These are phyloP conservation scores for Bubo blakistoni DNA, from an alignment of 2,113 vertebrate genomes.

Conservation along the genomic window DNA sequence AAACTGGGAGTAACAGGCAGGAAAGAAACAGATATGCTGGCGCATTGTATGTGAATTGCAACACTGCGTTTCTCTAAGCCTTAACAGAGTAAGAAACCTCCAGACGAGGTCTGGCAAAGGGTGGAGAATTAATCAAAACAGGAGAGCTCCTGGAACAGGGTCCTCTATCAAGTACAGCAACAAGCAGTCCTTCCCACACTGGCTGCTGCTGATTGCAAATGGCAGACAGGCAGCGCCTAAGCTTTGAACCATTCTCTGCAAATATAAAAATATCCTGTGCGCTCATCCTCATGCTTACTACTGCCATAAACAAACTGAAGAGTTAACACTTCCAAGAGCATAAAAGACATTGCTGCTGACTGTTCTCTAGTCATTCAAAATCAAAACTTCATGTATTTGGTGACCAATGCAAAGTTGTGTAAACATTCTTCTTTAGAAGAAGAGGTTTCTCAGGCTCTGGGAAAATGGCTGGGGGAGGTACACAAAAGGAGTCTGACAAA, in stretches of 20 bases:
- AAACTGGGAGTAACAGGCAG: neutral
- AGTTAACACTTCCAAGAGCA: neutral
- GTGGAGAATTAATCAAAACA: neutral
- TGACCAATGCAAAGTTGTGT: neutral
- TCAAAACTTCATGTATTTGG: neutral
- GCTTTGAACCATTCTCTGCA: neutral
- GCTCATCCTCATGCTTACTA: neutral
- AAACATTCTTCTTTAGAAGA: conserved; percentile 47
- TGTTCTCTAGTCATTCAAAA: neutral
- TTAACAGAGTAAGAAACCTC: neutral
- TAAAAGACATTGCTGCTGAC: neutral
- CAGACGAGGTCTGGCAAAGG: neutral
- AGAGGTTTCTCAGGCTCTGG: conserved; percentile 23
- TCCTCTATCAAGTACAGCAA: neutral
- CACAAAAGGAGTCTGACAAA: neutral
- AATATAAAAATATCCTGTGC: neutral
- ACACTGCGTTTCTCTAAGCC: neutral
- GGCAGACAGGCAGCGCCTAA: neutral
- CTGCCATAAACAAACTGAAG: neutral
- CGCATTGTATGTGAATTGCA: neutral
- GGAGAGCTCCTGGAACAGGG: neutral
- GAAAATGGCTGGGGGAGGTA: neutral
- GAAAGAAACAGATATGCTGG: neutral
- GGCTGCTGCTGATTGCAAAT: neutral
- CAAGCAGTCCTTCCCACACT: neutral